Evolutionary conservation across 2,888 invertebrate species (phyloP).

Genomic region (Leptinotarsa peninsularis): DNA sequence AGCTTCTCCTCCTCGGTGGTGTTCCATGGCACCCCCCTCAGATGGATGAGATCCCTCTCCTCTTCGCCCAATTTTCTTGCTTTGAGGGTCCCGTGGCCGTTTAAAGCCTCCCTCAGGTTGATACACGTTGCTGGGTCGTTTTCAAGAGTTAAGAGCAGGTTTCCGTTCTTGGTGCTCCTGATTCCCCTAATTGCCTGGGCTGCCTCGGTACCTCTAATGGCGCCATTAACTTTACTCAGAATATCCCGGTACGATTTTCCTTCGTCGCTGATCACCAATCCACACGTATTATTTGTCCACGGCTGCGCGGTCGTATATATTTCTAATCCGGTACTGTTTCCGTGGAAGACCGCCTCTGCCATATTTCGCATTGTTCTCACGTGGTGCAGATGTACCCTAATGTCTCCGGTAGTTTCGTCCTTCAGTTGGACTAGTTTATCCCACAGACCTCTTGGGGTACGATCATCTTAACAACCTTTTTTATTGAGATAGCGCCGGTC

Average conservation of each 20-base stretch:
- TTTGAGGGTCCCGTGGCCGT: background rate
- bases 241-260: too few relatives aligned
- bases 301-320: too few relatives aligned
- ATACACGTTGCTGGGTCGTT: too few relatives aligned
- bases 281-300: too few relatives aligned
- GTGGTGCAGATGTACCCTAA: background rate
- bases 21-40: slow-evolving; percentile 1
- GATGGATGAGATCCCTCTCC: background rate
- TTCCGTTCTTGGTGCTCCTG: too few relatives aligned
- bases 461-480: slow-evolving; percentile 27
- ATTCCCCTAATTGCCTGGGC: too few relatives aligned
- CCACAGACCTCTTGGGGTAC: background rate
- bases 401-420: background rate
- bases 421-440: background rate
- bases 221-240: too few relatives aligned
- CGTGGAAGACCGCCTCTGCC: too few relatives aligned
- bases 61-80: background rate
- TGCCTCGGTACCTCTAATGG: too few relatives aligned
- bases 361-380: background rate
- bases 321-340: background rate
- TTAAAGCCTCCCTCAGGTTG: too few relatives aligned
- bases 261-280: too few relatives aligned
- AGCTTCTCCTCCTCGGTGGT: background rate
- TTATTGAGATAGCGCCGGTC: background rate
- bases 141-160: too few relatives aligned